Evolutionary conservation across 2,797 vertebrate genomes (phyloP).

Genomic region (Chelonia mydas): DNA sequence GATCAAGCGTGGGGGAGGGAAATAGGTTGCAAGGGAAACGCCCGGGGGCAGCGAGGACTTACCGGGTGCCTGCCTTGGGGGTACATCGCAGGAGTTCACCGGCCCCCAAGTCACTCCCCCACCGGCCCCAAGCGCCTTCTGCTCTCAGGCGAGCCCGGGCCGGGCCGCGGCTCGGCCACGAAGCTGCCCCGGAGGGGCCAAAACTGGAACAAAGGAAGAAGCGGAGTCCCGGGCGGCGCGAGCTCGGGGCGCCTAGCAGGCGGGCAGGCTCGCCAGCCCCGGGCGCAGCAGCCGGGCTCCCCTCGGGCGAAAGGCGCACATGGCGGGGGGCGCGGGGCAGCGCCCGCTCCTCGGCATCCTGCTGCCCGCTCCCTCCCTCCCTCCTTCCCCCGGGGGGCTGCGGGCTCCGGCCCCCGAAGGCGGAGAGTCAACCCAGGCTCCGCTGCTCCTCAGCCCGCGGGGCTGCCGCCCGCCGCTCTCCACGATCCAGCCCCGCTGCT

Average conservation of each 20-base stretch:
- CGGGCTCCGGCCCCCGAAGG: too few relatives aligned
- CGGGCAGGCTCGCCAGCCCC: background rate
- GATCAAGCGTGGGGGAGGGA: background rate
- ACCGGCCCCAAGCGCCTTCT: background rate
- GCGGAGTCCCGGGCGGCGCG: background rate
- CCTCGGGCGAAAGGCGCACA: conserved; percentile 5
- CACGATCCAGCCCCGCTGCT: background rate
- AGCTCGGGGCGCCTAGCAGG: background rate
- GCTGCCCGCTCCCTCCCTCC: too few relatives aligned
- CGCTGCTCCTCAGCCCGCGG: background rate
- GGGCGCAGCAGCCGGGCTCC: background rate
- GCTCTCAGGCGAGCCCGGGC: background rate
- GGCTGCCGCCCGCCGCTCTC: background rate
- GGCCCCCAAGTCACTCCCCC: background rate
- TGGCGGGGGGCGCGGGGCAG: background rate
- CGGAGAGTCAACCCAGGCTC: background rate
- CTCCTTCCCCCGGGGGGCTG: too few relatives aligned
- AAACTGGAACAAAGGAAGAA: conserved; percentile 74
- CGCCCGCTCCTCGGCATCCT: background rate
- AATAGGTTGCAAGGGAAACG: rapidly evolving
- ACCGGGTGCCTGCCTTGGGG: conserved; percentile 97
- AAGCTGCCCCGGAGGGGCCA: conserved; percentile 34
- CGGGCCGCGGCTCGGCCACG: background rate
- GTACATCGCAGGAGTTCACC: conserved; percentile 86
- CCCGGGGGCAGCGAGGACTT: conserved; percentile 70